Conservation (phyloP, 2,797 vertebrate species). For the Emydoidea blandingii region DNA sequence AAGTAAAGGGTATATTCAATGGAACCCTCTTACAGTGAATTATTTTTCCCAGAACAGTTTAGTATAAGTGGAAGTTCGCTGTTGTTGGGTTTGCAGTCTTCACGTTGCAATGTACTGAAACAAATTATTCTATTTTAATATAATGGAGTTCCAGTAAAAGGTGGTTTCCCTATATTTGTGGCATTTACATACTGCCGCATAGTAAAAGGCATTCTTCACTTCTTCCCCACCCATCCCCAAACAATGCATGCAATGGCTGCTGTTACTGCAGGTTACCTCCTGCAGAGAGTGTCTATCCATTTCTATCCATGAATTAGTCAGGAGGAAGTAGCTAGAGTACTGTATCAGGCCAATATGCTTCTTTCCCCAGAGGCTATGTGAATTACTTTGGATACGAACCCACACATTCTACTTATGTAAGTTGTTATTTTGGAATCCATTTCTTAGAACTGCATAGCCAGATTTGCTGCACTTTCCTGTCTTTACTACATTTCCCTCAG, state of each 20-base stretch:
- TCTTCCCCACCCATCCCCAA: not conserved
- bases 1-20: not conserved
- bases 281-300: not conserved
- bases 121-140: not conserved
- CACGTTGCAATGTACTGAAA: not conserved
- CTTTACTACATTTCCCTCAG: slow-evolving; percentile 22
- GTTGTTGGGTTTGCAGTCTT: not conserved
- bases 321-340: not conserved
- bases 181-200: not conserved
- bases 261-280: not conserved
- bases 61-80: not conserved
- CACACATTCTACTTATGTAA: slow-evolving; percentile 56
- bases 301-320: slow-evolving; percentile 42
- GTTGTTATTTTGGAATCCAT: slow-evolving; percentile 49
- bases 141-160: not conserved
- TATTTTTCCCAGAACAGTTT: not conserved
- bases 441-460: slow-evolving; percentile 59
- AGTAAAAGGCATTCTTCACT: not conserved
- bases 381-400: slow-evolving; percentile 62
- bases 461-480: slow-evolving; percentile 48
- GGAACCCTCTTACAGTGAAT: not conserved
- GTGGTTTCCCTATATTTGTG: not conserved
- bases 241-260: not conserved
- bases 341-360: slow-evolving; percentile 27
- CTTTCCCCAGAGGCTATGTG: slow-evolving; percentile 40